These are phyloP conservation scores for Apodemus agrarius DNA, from an alignment of 2,797 vertebrate genomes.

Conservation along the genomic window DNA sequence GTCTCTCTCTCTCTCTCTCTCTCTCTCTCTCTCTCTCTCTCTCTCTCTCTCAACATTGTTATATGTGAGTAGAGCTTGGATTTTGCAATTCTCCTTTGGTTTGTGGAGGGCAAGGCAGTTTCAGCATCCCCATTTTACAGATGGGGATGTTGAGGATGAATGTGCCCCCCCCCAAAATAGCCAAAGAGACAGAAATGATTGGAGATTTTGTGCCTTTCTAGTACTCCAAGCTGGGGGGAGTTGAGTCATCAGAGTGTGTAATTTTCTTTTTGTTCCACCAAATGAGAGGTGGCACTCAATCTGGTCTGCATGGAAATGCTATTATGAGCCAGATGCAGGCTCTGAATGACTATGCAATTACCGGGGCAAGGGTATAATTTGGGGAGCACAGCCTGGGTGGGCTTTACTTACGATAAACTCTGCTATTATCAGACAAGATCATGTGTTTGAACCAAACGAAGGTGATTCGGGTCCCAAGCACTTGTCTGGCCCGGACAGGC, in stretches of 20 bases:
- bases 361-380: conserved; percentile 71
- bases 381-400: conserved; percentile 69
- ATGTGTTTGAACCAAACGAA: conserved; percentile 35
- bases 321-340: conserved; percentile 52
- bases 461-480: neutral
- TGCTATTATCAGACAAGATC: conserved; percentile 55
- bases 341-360: conserved; percentile 59
- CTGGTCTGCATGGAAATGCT: conserved; percentile 51
- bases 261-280: conserved; percentile 69
- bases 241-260: neutral
- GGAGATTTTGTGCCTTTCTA: neutral
- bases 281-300: conserved; percentile 45
- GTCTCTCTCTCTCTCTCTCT: too few relatives aligned
- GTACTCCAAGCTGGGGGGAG: neutral
- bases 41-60: neutral
- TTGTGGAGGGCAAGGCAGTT: neutral
- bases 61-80: neutral
- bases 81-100: neutral
- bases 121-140: neutral
- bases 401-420: conserved; percentile 58
- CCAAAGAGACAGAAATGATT: neutral
- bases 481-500: neutral
- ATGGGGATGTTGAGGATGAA: neutral
- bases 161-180: neutral
- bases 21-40: neutral